Conservation (phyloP, 1,140 invertebrate genomes). For the Drosophila lini region DNA sequence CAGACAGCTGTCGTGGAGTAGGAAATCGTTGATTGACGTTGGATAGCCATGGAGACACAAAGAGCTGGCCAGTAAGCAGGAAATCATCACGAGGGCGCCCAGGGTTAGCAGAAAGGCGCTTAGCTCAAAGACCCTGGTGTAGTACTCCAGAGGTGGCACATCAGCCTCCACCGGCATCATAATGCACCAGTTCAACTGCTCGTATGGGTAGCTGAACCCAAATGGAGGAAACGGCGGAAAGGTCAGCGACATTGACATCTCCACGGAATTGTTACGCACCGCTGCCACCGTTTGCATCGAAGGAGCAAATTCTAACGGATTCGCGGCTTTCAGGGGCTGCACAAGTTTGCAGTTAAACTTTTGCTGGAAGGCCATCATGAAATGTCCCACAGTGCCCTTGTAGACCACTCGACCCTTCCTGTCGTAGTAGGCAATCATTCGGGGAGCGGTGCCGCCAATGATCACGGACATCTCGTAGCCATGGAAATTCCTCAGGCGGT, state of each 20-base stretch:
- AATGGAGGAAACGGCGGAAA: slow-evolving; percentile 48
- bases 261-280: slow-evolving; percentile 63
- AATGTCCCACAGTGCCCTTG: slow-evolving; percentile 68
- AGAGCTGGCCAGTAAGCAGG: slow-evolving; percentile 35
- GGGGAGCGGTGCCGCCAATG: slow-evolving; percentile 60
- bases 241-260: slow-evolving; percentile 62
- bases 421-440: slow-evolving; percentile 62
- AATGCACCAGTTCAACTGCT: slow-evolving; percentile 68
- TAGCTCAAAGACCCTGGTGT: slow-evolving; percentile 66
- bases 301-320: slow-evolving; percentile 34
- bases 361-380: slow-evolving; percentile 58
- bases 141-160: slow-evolving; percentile 66
- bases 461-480: slow-evolving; percentile 56
- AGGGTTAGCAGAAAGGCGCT: slow-evolving; percentile 59
- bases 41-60: slow-evolving; percentile 57
- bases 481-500: slow-evolving; percentile 51
- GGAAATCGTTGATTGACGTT: slow-evolving; percentile 45
- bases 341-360: slow-evolving; percentile 58
- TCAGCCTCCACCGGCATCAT: slow-evolving; percentile 72
- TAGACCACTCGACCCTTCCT: slow-evolving; percentile 39
- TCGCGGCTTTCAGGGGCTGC: slow-evolving; percentile 40
- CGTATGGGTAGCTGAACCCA: slow-evolving; percentile 65
- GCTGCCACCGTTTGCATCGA: slow-evolving; percentile 51
- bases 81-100: slow-evolving; percentile 44
- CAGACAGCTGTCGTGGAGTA: slow-evolving; percentile 70